Evolutionary conservation across 2,888 invertebrate genomes (phyloP).

Genomic region (Hypomecis atomaria): DNA sequence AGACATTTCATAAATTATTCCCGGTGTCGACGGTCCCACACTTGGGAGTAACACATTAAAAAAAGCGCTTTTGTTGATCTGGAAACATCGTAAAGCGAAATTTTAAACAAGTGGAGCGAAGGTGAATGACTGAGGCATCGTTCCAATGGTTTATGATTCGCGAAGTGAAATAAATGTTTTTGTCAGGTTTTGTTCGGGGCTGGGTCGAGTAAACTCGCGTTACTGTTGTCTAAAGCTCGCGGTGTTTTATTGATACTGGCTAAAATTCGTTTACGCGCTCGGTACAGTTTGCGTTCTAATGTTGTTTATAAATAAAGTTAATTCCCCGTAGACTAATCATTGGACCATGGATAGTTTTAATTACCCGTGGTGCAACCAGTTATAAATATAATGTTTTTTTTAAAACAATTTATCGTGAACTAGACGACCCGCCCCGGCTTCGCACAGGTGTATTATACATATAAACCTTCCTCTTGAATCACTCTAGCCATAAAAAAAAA

Average conservation of each 20-base stretch:
- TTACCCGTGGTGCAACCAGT: too few relatives aligned
- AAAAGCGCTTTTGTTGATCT: slow-evolving; percentile 11
- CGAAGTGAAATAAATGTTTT: slow-evolving; percentile 20
- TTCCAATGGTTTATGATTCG: slow-evolving; percentile 13
- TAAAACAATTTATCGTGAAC: too few relatives aligned
- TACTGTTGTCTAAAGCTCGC: neutral
- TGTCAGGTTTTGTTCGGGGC: slow-evolving; percentile 1
- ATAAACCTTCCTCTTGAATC: too few relatives aligned
- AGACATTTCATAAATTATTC: slow-evolving; percentile 16
- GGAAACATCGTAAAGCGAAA: slow-evolving; percentile 14
- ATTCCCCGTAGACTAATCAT: too few relatives aligned
- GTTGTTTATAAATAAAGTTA: too few relatives aligned
- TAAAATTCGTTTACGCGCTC: neutral
- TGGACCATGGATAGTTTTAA: too few relatives aligned
- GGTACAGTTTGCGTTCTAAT: too few relatives aligned
- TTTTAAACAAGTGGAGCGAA: slow-evolving; percentile 17
- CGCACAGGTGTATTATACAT: too few relatives aligned
- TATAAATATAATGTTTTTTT: too few relatives aligned
- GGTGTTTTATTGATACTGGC: neutral
- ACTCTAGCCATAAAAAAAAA: too few relatives aligned
- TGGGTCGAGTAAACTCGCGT: neutral
- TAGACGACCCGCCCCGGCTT: too few relatives aligned
- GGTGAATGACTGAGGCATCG: slow-evolving; percentile 4
- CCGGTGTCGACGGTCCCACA: neutral
- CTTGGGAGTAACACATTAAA: slow-evolving; percentile 9